Base-by-base conservation (phyloP, 2,113 vertebrate species). In the Plestiodon gilberti region DNA sequence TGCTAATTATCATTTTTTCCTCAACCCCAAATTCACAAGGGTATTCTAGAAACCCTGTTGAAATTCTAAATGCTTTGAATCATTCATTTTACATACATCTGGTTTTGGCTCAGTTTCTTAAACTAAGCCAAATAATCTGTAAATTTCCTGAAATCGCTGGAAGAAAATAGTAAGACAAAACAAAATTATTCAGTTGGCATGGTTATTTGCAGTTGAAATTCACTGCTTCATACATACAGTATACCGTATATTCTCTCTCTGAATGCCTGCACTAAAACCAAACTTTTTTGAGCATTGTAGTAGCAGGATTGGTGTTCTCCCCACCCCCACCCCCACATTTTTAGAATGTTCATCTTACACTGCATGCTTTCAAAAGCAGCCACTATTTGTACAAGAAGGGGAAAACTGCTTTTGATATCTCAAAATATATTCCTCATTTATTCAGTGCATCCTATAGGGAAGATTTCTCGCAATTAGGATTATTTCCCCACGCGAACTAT, bases 401-500 rank as follows among this genome's bases (percentile, higher is more conserved):
- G 33, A 86, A 87, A 70, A 23, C 4, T 70, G 35, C 43, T 83
- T 59, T 43, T 80, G 43, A 89, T 78, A 14, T 84, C 83, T 76
- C 0, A 0, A n/a, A 9, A 0, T 78, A 85, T 61, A 88, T 81
- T 79, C 85, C 40, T 89, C 20, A 81, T 69, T 86, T 57, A 48
- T 81, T 76, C 73, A 83, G 64, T 83, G 89, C 77, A 73, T 14
- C 83, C 84, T 90, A 75, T 64, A 33, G 0, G 57, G 86, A 69
- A 81, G 71, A 77, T 73, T 90, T 84, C 85, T 91, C 85, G 52
- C 86, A 89, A 92, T 92, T 88, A 92, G 88, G 86, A 80, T 28
- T 77, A 67, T n/a, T n/a, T n/a, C n/a, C n/a, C n/a, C n/a, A n/a
- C n/a, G n/a, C n/a, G n/a, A n/a, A n/a, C n/a, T n/a, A n/a, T n/a